Evolutionary conservation across 2,113 vertebrate species (phyloP), one percentile per base, ranked within the genome.

Genomic region (Oncorhynchus gorbuscha): DNA sequence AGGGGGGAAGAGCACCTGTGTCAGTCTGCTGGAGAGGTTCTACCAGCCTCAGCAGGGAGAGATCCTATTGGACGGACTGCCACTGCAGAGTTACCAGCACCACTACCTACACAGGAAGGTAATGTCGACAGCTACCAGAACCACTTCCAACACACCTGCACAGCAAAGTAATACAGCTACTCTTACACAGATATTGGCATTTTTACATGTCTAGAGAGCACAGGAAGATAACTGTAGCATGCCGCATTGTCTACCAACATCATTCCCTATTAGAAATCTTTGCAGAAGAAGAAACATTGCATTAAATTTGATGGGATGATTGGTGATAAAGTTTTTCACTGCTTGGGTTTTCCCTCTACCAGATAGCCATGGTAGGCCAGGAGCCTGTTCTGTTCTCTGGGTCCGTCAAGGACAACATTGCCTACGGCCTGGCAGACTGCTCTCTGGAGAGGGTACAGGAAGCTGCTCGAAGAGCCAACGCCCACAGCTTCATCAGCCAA

Each of bases 1-100:
- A 28, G 88, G 95, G 0, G 96, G 96, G 0, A 98, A 98, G 86
- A 94, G 90, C 12, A 94, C 95, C 0, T 96, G 95, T 1, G 93
- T 95, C 8, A 87, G 85, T 11, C 92, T 98, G 76, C 91, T 98
- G 81, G 93, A 96, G 85, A 90, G 95, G 1, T 89, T 98, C 64
- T 97, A 96, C 13, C 92, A 97, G 76, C 94, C 96, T 0, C 85
- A 88, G 0, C 30, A 61, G 0, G 96, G 96, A 1, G 69, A 86
- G 73, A 83, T 98, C 86, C 92, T 97, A 78, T 86, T 98, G 87
- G 96, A 96, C 0, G 93, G 92, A 20, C 1, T 48, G 13, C 93
- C 92, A 0, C 76, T 98, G 3, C 55, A 89, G 45, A 58, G 65
- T 0, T 98, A 97, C 16, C 45, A 91, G 0, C 93, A 94, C 77